A percentile compares a stretch with the other conserved stretches of the same genome.
Conservation (phyloP, 2,888 invertebrate species). For the Pseudococcus longispinus region DNA sequence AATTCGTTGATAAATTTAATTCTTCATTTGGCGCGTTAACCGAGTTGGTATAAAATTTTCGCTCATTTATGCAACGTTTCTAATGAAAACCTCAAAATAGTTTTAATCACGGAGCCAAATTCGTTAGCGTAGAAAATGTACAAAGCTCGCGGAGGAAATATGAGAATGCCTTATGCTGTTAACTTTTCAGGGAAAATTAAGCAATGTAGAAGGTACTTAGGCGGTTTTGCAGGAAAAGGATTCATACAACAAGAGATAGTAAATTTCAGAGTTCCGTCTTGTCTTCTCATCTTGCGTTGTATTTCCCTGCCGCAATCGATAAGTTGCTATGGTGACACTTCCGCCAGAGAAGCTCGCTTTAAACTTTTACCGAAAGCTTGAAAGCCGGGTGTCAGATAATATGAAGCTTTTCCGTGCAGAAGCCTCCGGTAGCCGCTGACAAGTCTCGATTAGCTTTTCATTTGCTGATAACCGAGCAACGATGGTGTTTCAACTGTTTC, state of each 20-base stretch:
- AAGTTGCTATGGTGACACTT: slow-evolving; percentile 59
- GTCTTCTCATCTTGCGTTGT: slow-evolving; percentile 57
- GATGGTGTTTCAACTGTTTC: slow-evolving; percentile 26
- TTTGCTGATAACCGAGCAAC: slow-evolving; percentile 51
- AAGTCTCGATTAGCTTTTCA: slow-evolving; percentile 55
- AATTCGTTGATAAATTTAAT: not conserved
- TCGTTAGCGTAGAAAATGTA: slow-evolving; percentile 45
- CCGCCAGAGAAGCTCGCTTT: slow-evolving; percentile 58
- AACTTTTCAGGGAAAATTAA: slow-evolving; percentile 56
- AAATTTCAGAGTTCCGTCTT: slow-evolving; percentile 56
- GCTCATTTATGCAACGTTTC: not conserved
- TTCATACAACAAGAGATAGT: slow-evolving; percentile 57
- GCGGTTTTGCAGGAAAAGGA: slow-evolving; percentile 56
- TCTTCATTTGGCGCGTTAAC: not conserved
- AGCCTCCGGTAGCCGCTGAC: slow-evolving; percentile 52
- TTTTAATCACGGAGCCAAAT: slow-evolving; percentile 42
- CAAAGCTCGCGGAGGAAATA: slow-evolving; percentile 49
- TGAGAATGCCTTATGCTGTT: slow-evolving; percentile 52
- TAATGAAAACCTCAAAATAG: slow-evolving; percentile 42
- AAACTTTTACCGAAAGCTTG: slow-evolving; percentile 54
- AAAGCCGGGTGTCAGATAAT: slow-evolving; percentile 56
- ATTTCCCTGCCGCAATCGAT: slow-evolving; percentile 57
- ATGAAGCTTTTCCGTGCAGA: slow-evolving; percentile 55
- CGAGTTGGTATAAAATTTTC: not conserved
- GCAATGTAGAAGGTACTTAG: slow-evolving; percentile 56